phyloP scores from a whole-genome alignment of 2,113 vertebrate genomes.

The Ptychochromis oligacanthus region DNA sequence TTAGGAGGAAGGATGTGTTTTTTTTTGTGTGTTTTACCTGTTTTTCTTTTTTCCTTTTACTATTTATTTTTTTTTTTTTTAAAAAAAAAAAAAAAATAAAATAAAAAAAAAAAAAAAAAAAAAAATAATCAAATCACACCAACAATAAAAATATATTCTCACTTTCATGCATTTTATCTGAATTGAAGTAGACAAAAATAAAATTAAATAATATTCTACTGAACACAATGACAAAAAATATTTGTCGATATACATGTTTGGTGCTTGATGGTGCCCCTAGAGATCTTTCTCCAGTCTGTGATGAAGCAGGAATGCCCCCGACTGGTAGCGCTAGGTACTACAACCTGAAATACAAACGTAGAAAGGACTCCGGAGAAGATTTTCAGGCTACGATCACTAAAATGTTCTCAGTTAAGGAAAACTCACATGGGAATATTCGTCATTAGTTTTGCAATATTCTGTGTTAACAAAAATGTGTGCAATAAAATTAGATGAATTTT shows the following conservation, averaged over 20 bases:
- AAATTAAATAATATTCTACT: neutral
- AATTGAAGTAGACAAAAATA: neutral
- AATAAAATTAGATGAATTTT: no score
- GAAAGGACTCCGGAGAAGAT: no score
- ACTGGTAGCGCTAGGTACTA: neutral
- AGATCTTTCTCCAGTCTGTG: neutral
- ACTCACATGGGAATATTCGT: neutral
- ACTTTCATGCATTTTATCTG: neutral
- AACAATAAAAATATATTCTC: no score
- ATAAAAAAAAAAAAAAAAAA: no score
- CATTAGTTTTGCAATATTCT: neutral
- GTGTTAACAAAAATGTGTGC: neutral
- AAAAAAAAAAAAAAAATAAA: no score
- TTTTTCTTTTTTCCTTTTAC: no score
- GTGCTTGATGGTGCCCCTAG: neutral
- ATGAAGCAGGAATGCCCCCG: constrained; percentile 26
- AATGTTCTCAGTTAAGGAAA: neutral
- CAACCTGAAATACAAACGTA: neutral
- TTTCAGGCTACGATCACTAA: neutral
- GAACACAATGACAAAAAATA: neutral
- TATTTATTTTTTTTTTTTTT: no score
- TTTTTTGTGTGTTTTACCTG: no score
- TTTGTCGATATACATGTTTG: neutral
- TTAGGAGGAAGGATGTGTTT: no score
- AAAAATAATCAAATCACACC: neutral